Base-by-base conservation (phyloP, 2,797 vertebrate species). In the Acanthis flammea region DNA sequence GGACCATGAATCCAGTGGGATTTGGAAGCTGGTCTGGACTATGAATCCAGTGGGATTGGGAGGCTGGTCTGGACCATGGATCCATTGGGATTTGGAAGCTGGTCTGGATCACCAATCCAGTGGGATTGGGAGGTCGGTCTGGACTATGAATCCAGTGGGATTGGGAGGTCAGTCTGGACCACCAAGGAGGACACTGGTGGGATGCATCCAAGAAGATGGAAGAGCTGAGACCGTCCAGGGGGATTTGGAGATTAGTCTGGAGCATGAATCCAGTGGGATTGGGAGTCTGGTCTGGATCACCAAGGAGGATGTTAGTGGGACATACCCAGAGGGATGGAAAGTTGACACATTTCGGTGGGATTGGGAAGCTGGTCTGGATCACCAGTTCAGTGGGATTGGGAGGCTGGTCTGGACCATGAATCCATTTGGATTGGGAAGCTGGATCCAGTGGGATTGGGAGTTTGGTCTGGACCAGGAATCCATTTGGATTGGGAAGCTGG, bases 201-300 rank as follows among this genome's bases (percentile, higher is more conserved):
- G 55, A 48, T 24, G 31, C 15, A 10, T 33, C 31, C 31, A 55
- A 21, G 6, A 55, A 23, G 53, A 33, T 15, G 21, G 31, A 33
- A 54, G 15, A 41, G 39, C 39, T 41, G 39, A 41, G 53, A 33
- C 14, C 2, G 6, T 50, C 10, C 25, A 3, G 10, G 2, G 9
- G n/a, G 21, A 23, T 3, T 50, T 7, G 37, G 17, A 68, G 1
- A 0, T 0, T 37, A 14, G 2, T 30, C 5, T 47, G 42, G 22
- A 39, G 0, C 42, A 27, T 8, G 3, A 35, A 13, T 55, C 39
- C 44, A 31, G 1, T 19, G 28, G 44, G 17, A 31, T 5, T 47
- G 8, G 42, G 70, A 45, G 6, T 0, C 1, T 37, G n/a, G 12
- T 30, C 12, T 23, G 25, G n/a, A 23, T 1, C n/a, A 45, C 2